Base-by-base conservation (phyloP, 2,888 invertebrate species). In the Caenorhabditis panamensis region DNA sequence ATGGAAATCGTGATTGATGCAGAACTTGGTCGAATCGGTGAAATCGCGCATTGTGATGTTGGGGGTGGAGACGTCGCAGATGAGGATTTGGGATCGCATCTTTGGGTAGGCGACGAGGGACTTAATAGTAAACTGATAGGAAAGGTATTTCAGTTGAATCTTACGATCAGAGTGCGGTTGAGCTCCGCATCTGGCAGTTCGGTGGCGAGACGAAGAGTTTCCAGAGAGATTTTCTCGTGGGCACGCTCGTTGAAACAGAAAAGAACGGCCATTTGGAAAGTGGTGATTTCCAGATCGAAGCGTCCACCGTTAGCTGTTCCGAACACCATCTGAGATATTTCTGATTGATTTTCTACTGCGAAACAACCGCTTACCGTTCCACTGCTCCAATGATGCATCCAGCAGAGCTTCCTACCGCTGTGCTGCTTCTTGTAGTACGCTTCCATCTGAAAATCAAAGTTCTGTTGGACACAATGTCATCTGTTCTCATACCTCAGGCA, bases 301-400 rank as follows among this genome's bases (percentile, higher is more conserved):
- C 95, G 94, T 26, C 83, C 82, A 0, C 97, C 98, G 68, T 95
- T 94, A 86, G 94, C 94, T 92, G 96, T 97, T 0, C 94, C 94
- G 93, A 98, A 98, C 26, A 96, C 96, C 88, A 99, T 96, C 94
- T 94, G 88, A n/a, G n/a, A n/a, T n/a, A n/a, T n/a, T n/a, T n/a
- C n/a, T n/a, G n/a, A n/a, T n/a, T n/a, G n/a, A n/a, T n/a, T n/a
- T n/a, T n/a, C n/a, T n/a, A n/a, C n/a, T n/a, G n/a, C n/a, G n/a
- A n/a, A n/a, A n/a, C n/a, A 79, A 69, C 13, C 47, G 56, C 71
- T 54, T 54, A 94, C 94, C 80, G 97, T 97, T 87, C 98, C 99
- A 92, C 98, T 98, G 85, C 97, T 97, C 97, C 98, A 98, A 91
- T 98, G 97, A 92, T 99, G 98, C 92, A 98, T 93, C 99, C 99